A percentile compares a stretch with the other conserved stretches of the same genome.
Evolutionary conservation across 2,113 vertebrate species (phyloP).

Genomic region (Cromileptes altivelis): DNA sequence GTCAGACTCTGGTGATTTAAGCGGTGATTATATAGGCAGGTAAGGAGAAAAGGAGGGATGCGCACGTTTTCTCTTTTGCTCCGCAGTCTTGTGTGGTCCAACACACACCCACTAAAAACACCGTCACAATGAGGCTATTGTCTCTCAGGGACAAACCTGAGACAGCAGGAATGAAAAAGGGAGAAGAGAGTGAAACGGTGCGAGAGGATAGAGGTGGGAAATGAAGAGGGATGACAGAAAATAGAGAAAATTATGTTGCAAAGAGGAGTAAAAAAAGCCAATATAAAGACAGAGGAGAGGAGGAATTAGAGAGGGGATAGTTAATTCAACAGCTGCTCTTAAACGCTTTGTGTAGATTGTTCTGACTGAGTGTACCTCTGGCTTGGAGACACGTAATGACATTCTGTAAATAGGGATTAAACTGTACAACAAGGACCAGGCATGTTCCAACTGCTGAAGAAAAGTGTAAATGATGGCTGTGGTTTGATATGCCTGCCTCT

Average conservation of each 20-base stretch:
- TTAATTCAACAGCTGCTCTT: slow-evolving; percentile 42
- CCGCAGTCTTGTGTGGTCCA: slow-evolving; percentile 73
- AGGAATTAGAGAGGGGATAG: slow-evolving; percentile 7
- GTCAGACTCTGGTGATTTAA: slow-evolving; percentile 67
- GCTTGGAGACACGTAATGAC: slow-evolving; percentile 31
- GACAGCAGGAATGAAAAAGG: slow-evolving; percentile 33
- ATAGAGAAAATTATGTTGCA: neutral
- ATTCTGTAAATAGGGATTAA: slow-evolving; percentile 56
- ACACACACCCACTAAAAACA: slow-evolving; percentile 48
- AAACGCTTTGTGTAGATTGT: slow-evolving; percentile 30
- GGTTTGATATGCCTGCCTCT: neutral
- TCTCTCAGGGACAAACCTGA: slow-evolving; percentile 49
- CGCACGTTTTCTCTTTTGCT: slow-evolving; percentile 12
- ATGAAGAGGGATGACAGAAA: neutral
- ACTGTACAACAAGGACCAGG: slow-evolving; percentile 34
- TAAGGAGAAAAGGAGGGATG: slow-evolving; percentile 20
- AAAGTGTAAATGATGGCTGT: slow-evolving; percentile 18
- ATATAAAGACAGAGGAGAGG: neutral
- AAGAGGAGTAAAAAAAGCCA: slow-evolving; percentile 4
- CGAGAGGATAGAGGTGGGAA: slow-evolving; percentile 12
- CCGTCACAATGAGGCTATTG: slow-evolving; percentile 71
- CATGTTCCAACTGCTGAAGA: slow-evolving; percentile 45
- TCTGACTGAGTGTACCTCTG: slow-evolving; percentile 42
- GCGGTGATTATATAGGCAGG: slow-evolving; percentile 61
- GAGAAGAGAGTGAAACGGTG: neutral